Evolutionary conservation across 2,113 vertebrate species (phyloP).

Genomic region (Python bivittatus): DNA sequence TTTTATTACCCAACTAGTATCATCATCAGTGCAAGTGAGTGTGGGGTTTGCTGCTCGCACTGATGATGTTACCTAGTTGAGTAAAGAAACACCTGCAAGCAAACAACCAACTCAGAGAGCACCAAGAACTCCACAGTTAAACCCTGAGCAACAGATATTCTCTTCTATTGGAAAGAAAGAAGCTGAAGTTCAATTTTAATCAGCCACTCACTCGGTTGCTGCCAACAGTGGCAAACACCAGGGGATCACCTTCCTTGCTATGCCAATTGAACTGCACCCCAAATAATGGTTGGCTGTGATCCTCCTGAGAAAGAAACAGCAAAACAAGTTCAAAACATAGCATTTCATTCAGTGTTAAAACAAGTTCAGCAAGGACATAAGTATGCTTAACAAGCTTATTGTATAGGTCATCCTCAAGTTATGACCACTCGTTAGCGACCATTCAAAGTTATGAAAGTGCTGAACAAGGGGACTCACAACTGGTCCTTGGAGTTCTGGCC

Average conservation of each 20-base stretch:
- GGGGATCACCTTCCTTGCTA: conserved; percentile 97
- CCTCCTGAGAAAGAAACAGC: conserved; percentile 80
- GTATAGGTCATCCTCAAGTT: not conserved
- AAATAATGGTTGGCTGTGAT: conserved; percentile 95
- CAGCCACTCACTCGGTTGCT: conserved; percentile 90
- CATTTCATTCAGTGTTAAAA: not conserved
- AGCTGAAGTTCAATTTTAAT: not conserved
- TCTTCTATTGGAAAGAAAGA: not conserved
- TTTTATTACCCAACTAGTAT: not conserved
- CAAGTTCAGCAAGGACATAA: not conserved
- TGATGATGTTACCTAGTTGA: not conserved
- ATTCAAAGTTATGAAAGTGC: not conserved
- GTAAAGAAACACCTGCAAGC: not conserved
- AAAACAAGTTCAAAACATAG: not conserved
- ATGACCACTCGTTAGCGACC: not conserved
- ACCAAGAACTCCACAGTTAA: not conserved
- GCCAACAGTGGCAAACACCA: conserved; percentile 97
- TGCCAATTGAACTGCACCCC: conserved; percentile 99
- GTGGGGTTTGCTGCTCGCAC: not conserved
- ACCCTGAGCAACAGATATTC: not conserved
- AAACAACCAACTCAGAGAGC: not conserved
- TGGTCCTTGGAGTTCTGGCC: not conserved
- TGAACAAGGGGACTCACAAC: not conserved
- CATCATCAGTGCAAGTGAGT: not conserved
- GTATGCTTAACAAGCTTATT: not conserved